Evolutionary conservation across 2,797 vertebrate species (phyloP), one percentile per base, ranked within the genome.

Genomic region (Pachyuromys duprasi): DNA sequence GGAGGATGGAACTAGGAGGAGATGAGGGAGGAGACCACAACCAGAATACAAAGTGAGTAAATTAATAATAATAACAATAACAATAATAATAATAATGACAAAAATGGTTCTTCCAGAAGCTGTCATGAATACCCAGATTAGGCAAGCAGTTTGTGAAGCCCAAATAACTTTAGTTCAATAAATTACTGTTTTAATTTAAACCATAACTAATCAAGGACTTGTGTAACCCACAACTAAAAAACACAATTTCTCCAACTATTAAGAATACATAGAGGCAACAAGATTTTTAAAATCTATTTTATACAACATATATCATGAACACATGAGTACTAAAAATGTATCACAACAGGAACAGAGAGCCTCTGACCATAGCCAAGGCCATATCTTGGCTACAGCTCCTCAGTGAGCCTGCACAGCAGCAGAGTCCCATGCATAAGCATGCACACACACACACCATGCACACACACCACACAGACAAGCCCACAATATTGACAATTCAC

Each of bases 151-250:
- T 49, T 62, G 11, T 53, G 49, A 84, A 89, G 83, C n/a, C 81
- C 13, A 55, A 78, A 31, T 53, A 14, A 92, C 8, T 69, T 57
- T 55, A 88, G 42, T 36, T 89, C 2, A 80, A 91, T 36, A 86
- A 92, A 82, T 3, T 26, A 91, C 0, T 87, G 15, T 72, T 95
- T 57, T 88, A 95, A 82, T 70, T 76, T 39, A 82, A 93, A 93
- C 24, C 28, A 90, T 65, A 84, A 93, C 78, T 39, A 89, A 74
- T 15, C 80, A 70, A 42, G 36, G 8, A 78, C 22, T 70, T 78
- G 22, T 15, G 90, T 74, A 9, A 92, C 67, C 28, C 49, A 86
- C 3, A 14, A 65, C 49, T 95, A 42, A 95, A 60, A 55, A 75
- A 95, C 17, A 94, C 55, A 82, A 95, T 12, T 69, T 3, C 33